Percentiles rank a stretch among this genome's conserved stretches.
Conservation (phyloP, 2,797 vertebrate genomes). For the Sphaeramia orbicularis region DNA sequence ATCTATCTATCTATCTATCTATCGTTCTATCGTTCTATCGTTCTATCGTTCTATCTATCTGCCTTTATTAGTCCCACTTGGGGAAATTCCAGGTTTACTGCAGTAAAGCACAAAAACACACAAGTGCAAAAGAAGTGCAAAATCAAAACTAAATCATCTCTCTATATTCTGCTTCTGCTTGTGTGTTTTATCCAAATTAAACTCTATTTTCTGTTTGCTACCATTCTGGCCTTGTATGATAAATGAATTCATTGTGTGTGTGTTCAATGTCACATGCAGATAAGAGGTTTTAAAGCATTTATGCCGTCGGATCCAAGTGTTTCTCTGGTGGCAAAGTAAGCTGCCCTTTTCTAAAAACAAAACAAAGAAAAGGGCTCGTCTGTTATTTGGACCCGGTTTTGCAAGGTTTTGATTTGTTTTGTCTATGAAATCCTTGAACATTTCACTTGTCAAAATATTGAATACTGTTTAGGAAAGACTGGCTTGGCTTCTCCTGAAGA, state of each 20-base stretch:
- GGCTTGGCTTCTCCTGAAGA: conserved; percentile 24
- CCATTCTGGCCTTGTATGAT: background rate
- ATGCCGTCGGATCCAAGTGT: background rate
- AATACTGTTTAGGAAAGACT: conserved; percentile 39
- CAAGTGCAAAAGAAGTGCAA: no score
- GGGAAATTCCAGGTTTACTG: no score
- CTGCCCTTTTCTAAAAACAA: background rate
- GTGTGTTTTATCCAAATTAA: background rate
- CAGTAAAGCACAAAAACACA: no score
- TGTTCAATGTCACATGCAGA: background rate
- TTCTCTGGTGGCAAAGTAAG: conserved; percentile 9
- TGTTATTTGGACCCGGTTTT: conserved; percentile 20
- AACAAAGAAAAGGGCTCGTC: background rate
- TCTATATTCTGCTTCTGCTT: no score
- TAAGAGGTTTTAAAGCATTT: conserved; percentile 1
- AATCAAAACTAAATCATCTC: no score
- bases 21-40: no score
- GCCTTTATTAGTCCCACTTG: no score
- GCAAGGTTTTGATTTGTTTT: conserved; percentile 36
- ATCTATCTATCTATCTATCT: no score
- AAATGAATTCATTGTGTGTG: background rate
- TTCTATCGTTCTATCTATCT: no score
- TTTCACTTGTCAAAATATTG: conserved; percentile 50
- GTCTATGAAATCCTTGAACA: conserved; percentile 34
- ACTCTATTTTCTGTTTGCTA: background rate